These are phyloP conservation scores for Acrobasis consociella DNA, from an alignment of 2,888 invertebrate species.

Conservation along the genomic window DNA sequence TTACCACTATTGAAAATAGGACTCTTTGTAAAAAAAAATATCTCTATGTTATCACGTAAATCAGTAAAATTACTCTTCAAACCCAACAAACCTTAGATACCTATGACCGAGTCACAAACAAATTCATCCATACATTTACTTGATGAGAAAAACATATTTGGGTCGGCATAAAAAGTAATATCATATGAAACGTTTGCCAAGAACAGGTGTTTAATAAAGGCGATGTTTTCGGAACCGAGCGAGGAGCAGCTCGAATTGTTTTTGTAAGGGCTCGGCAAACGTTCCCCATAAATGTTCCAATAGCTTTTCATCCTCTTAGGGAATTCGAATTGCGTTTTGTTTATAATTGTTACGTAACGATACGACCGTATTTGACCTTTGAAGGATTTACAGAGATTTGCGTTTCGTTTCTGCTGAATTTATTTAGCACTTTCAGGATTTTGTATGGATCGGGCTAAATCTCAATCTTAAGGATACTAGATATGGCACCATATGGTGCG, in stretches of 20 bases:
- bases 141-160: slow-evolving; percentile 1
- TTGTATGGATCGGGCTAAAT: too few relatives aligned
- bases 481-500: too few relatives aligned
- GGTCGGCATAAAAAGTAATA: slow-evolving; percentile 15
- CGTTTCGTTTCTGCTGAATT: too few relatives aligned
- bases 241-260: slow-evolving; percentile 21
- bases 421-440: too few relatives aligned
- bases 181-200: slow-evolving; percentile 9
- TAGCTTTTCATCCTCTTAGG: background rate
- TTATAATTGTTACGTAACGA: slow-evolving; percentile 2
- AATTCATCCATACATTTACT: background rate
- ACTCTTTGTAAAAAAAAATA: too few relatives aligned
- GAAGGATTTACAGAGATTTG: too few relatives aligned
- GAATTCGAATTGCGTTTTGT: background rate
- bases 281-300: background rate
- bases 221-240: slow-evolving; percentile 22
- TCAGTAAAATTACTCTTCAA: too few relatives aligned
- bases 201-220: slow-evolving; percentile 25
- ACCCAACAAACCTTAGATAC: too few relatives aligned
- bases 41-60: too few relatives aligned
- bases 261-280: slow-evolving; percentile 14
- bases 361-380: background rate
- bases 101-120: background rate
- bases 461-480: too few relatives aligned
- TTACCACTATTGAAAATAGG: too few relatives aligned